Evolutionary conservation across 92 coral and sea anemone species (phyloP), one percentile per base, ranked within the genome.

Genomic region (Palythoa grandis): DNA sequence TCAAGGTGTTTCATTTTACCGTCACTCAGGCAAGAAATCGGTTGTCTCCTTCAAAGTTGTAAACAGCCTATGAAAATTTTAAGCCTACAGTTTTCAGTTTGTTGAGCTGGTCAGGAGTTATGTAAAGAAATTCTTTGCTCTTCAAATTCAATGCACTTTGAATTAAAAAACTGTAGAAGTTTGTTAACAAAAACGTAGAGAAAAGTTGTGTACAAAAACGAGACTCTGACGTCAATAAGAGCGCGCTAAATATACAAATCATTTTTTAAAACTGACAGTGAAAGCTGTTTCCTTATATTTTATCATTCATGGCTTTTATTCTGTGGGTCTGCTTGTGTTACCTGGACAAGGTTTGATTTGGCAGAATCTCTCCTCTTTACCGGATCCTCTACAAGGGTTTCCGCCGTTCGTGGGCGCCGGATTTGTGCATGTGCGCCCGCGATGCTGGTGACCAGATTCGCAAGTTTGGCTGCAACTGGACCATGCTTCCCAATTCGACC

Each of bases 301-400:
- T 58, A 58, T 4, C 20, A 58, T 19, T 19, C 20, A 58, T 9
- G 65, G 17, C 17, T 15, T 5, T 58, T 15, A 58, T 14, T 11
- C 17, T 14, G 10, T 14, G 2, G 65, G 20, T 14, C 65, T 15
- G 19, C 35, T 58, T 58, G 4, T 14, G 15, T 37, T 29, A 76
- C 82, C 82, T 76, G 82, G 67, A 56, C 82, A 76, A 1, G 82
- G 35, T n/a, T 43, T 74, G 60, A 74, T 74, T 43, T 74, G 52
- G 22, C 78, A 74, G 78, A 74, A 35, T n/a, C 35, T 48, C 16
- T 74, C 56, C 23, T 48, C 58, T 52, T 48, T 29, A 74, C 50
- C 58, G 11, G 78, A 17, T 43, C 78, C 78, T n/a, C 78, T 74
- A 17, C 78, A 74, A 74, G 78, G 10, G 9, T 11, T 39, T 14